Conservation (phyloP, 2,888 invertebrate species). For the Eupithecia pulchellata region DNA sequence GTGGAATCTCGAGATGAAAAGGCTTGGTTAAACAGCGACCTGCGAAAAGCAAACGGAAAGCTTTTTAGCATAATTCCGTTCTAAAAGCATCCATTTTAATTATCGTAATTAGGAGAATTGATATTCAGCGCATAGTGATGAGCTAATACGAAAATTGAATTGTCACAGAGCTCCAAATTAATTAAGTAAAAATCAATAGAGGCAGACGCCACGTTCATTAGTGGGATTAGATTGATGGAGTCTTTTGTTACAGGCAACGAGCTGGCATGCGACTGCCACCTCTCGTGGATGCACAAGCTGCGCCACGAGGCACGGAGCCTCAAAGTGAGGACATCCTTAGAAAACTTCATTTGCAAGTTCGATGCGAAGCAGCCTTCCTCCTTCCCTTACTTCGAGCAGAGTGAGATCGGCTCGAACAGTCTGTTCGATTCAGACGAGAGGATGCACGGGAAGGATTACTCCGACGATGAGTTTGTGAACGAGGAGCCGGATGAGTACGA, state of each 20-base stretch:
- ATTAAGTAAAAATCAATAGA: slow-evolving; percentile 58
- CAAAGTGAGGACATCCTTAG: slow-evolving; percentile 88
- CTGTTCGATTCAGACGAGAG: slow-evolving; percentile 70
- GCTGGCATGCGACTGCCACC: slow-evolving; percentile 93
- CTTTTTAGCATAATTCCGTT: not conserved
- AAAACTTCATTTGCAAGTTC: slow-evolving; percentile 90
- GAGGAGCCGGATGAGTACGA: slow-evolving; percentile 78
- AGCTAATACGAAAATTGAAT: slow-evolving; percentile 42
- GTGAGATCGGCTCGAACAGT: slow-evolving; percentile 70
- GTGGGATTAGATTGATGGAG: slow-evolving; percentile 61
- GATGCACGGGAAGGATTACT: slow-evolving; percentile 69
- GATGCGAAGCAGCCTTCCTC: slow-evolving; percentile 76
- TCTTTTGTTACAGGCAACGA: slow-evolving; percentile 90
- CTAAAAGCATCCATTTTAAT: slow-evolving; percentile 21
- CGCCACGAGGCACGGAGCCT: slow-evolving; percentile 91
- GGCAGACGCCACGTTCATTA: slow-evolving; percentile 51
- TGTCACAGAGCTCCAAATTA: slow-evolving; percentile 42
- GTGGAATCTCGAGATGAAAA: slow-evolving; percentile 9
- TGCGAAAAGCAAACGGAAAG: slow-evolving; percentile 7
- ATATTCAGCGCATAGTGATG: slow-evolving; percentile 35
- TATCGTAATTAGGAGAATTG: slow-evolving; percentile 28
- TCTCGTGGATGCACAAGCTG: slow-evolving; percentile 92
- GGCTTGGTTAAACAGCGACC: not conserved
- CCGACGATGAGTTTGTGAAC: slow-evolving; percentile 72
- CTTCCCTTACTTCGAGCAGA: slow-evolving; percentile 75